Conservation (phyloP, 2,113 vertebrate species). For the Protobothrops mucrosquamatus region DNA sequence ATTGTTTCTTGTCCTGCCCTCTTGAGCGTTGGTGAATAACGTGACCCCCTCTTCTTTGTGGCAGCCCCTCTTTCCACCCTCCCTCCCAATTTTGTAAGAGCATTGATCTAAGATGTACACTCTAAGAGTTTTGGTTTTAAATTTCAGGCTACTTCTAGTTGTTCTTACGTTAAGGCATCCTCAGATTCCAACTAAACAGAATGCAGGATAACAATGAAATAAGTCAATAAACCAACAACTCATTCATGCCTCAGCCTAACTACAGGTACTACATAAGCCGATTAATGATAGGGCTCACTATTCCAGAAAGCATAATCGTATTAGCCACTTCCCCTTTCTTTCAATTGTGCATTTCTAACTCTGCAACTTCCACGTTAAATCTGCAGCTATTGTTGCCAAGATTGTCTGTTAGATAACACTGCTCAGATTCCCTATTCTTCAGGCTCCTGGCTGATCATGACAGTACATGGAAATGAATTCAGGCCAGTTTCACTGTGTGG, state of each 20-base stretch:
- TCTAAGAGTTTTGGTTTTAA: background rate
- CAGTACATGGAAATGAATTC: slow-evolving; percentile 58
- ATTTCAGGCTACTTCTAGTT: background rate
- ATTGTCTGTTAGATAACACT: slow-evolving; percentile 38
- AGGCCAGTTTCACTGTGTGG: slow-evolving; percentile 55
- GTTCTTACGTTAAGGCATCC: background rate
- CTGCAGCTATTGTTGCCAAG: slow-evolving; percentile 39
- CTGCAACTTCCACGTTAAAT: slow-evolving; percentile 27
- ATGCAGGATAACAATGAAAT: background rate
- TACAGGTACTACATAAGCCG: background rate
- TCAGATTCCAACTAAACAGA: background rate
- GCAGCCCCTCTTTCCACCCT: background rate
- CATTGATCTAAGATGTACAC: background rate
- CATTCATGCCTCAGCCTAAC: background rate
- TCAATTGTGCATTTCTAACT: slow-evolving; percentile 37
- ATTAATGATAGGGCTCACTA: background rate
- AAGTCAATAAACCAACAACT: background rate
- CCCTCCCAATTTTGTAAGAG: background rate
- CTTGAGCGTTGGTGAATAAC: no score
- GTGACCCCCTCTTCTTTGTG: no score
- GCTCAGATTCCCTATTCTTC: slow-evolving; percentile 36
- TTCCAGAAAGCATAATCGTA: background rate
- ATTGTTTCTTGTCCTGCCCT: no score
- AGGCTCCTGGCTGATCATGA: slow-evolving; percentile 50
- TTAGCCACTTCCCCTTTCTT: slow-evolving; percentile 48